Evolutionary conservation across 2,797 vertebrate species (phyloP), one percentile per base, ranked within the genome.

Genomic region (Bovichtus diacanthus): DNA sequence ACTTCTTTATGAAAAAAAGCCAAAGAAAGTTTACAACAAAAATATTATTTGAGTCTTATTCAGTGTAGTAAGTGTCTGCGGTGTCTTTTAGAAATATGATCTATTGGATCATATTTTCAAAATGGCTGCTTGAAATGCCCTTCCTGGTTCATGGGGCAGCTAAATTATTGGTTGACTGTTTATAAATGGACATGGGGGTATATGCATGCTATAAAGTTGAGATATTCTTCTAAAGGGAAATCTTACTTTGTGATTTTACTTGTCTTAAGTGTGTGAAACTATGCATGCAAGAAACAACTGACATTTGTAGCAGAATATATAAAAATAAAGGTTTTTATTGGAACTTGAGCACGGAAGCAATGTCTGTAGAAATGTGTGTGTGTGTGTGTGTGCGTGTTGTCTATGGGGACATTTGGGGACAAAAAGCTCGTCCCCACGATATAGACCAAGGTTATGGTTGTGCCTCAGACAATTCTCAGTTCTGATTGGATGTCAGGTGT

Each of bases 271-370:
- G 79, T 93, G 86, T 91, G 85, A 87, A 94, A 90, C 92, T 94
- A 93, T 95, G 94, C 95, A 95, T 95, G 95, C 89, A 61, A 89
- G 72, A 88, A 83, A 87, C 56, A 76, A 86, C 74, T 85, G 74
- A 78, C 44, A 82, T 92, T 93, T 94, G 93, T 94, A 92, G 90
- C 93, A 92, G 60, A 88, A 67, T 85, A 84, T 62, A 85, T 86
- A 72, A 72, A 88, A 94, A 89, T 92, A 93, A 94, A 95, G 78
- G 21, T 85, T 90, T 92, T 90, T 88, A 87, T 83, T 87, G 63
- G 41, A 88, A 83, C 54, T 81, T 76, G 38, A 86, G 49, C 13
- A 39, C 15, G 69, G 5, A 55, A 11, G 31, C 13, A 15, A 7
- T 36, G 18, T 43, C 6, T 67, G 9, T 53, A 21, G 2, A 58